A percentile compares a stretch with the other conserved stretches of the same genome.
Evolutionary conservation across 2,797 vertebrate genomes (phyloP).

Genomic region (Anolis apletophallus): DNA sequence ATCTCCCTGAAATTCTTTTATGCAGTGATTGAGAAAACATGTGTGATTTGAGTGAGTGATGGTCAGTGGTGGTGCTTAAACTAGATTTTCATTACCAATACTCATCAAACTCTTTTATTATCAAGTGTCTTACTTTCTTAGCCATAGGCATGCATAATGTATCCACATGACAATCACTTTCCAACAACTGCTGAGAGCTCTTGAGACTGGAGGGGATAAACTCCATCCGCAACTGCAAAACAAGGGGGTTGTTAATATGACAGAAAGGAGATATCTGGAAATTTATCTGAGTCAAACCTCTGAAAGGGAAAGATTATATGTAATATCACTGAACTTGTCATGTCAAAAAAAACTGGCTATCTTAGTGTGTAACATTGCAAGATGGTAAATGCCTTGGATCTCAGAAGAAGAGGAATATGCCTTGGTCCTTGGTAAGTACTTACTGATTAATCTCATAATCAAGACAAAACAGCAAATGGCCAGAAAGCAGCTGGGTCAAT

Average conservation of each 20-base stretch:
- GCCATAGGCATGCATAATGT: neutral
- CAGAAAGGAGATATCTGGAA: neutral
- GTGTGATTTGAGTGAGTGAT: neutral
- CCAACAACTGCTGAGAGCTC: neutral
- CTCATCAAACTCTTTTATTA: neutral
- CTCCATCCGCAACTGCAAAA: constrained; percentile 5
- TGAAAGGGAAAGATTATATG: constrained; percentile 35
- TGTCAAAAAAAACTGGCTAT: neutral
- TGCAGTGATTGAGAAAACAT: neutral
- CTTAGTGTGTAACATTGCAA: constrained; percentile 24
- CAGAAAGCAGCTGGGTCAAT: neutral
- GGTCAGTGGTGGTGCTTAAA: neutral
- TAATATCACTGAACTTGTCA: neutral
- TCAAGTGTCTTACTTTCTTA: constrained; percentile 1
- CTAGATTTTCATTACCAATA: constrained; percentile 5
- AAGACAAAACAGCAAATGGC: neutral
- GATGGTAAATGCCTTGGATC: neutral
- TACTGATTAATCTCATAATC: neutral
- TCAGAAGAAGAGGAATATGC: neutral
- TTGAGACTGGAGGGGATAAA: neutral
- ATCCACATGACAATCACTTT: neutral
- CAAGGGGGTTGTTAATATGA: neutral
- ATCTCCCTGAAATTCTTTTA: constrained; percentile 6
- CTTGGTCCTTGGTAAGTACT: neutral
- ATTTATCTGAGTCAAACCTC: constrained; percentile 32